These are phyloP conservation scores for Himalopsyche phryganea DNA, from an alignment of 1,140 invertebrate genomes.

Conservation along the genomic window DNA sequence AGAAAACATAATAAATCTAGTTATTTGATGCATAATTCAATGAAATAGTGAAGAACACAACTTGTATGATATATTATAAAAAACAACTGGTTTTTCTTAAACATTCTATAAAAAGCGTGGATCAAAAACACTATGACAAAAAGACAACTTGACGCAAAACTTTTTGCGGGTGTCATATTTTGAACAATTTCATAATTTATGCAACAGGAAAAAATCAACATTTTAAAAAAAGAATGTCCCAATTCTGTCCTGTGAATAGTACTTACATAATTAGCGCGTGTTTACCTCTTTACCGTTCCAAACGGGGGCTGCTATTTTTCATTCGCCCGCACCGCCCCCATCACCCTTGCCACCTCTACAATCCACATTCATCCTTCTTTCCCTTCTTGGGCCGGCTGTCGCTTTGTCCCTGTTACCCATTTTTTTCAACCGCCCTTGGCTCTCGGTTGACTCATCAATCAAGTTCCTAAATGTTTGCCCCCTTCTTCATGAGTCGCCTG, in stretches of 20 bases:
- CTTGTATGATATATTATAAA: no score
- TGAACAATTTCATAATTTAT: no score
- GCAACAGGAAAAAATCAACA: no score
- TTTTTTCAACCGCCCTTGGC: conserved; percentile 3
- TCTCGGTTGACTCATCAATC: conserved; percentile 23
- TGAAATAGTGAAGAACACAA: no score
- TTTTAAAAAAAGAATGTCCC: background rate
- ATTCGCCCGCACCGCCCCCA: background rate
- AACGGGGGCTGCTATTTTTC: background rate
- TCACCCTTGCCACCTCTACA: background rate
- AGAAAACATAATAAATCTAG: no score
- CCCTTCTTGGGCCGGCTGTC: no score
- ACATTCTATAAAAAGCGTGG: no score
- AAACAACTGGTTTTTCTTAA: no score
- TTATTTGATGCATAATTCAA: no score
- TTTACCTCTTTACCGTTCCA: conserved; percentile 13
- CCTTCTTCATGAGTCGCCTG: background rate
- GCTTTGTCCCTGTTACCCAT: background rate
- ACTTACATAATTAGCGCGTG: conserved; percentile 9
- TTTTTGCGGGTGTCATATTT: no score
- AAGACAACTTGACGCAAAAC: no score
- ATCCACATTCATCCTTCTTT: background rate
- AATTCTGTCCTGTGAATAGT: background rate
- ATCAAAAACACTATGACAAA: no score
- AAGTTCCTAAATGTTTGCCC: conserved; percentile 13